Evolutionary conservation across 2,888 invertebrate species (phyloP), one percentile per base, ranked within the genome.

Genomic region (Phlogophora meticulosa): DNA sequence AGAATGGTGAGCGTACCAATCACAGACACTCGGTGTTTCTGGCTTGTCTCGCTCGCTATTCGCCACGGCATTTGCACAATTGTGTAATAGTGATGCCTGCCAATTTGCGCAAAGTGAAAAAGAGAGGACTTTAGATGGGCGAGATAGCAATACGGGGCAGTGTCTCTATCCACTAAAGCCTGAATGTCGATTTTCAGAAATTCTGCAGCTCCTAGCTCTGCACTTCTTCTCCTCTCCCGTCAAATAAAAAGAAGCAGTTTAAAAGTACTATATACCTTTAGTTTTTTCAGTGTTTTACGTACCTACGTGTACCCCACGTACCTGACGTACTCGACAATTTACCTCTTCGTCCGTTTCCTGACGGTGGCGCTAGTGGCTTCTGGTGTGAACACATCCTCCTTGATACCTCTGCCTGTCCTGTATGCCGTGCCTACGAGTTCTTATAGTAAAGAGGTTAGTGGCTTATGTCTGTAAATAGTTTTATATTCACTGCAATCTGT

Each of bases 331-430:
- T 97, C 97, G 0, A 95, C 96, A 62, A 90, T 94, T 36, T 96
- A 96, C 80, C 86, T 97, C 13, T 85, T 96, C 28, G 86, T 92
- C 11, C 92, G 97, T 57, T 96, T 96, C 0, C 87, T 96, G n/a
- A 92, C 95, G 0, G 96, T 97, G 0, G 96, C 96, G 0, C 85
- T 97, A 20, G 93, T 93, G 36, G 96, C 96, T 1, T 94, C 96
- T 0, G 86, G 91, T 1, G 92, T 97, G 4, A 92, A 96, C 78
- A 92, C 96, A 13, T 94, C 95, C 20, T 95, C 96, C 1, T 82
- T 92, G 49, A 83, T 91, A 11, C 93, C 96, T 0, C 93, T 95
- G 0, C 87, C 93, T 0, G 88, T 94, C 4, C 86, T 97, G 2
- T 96, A 96, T 81, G 92, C 95, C n/a, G 95, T 97, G 22, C 95